phyloP scores from a whole-genome alignment of 2,113 vertebrate species.

The Sarotherodon lohbergeri region DNA sequence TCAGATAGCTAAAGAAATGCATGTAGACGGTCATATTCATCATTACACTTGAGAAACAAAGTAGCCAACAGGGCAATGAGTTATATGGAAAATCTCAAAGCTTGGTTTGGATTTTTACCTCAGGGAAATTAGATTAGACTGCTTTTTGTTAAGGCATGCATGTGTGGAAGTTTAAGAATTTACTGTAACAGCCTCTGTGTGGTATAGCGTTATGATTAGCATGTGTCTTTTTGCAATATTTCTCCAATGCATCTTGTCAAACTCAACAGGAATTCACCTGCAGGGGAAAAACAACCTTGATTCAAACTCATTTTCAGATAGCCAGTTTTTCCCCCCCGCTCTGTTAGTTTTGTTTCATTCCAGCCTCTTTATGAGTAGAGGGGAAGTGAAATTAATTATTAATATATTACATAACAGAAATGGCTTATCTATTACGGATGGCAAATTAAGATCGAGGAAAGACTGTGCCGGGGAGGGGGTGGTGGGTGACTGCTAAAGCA shows the following conservation, averaged over 20 bases:
- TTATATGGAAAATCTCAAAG: not conserved
- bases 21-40: not conserved
- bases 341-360: not conserved
- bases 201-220: not conserved
- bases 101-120: not conserved
- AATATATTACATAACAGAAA: constrained; percentile 11
- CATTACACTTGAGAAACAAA: not conserved
- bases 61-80: not conserved
- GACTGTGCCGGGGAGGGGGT: not conserved
- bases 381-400: not conserved
- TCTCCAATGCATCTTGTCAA: not conserved
- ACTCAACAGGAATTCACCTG: not conserved
- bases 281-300: not conserved
- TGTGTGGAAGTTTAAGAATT: not conserved
- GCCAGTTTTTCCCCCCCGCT: not conserved
- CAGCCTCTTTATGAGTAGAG: not conserved
- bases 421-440: not conserved
- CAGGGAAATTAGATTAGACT: constrained; percentile 3
- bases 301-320: not conserved
- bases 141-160: not conserved
- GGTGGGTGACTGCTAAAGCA: not conserved
- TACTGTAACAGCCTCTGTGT: not conserved
- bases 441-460: not conserved
- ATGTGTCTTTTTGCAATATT: not conserved
- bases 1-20: constrained; percentile 69